Evolutionary conservation across 2,888 invertebrate species (phyloP), one percentile per base, ranked within the genome.

Genomic region (Hydrotaea cyrtoneurina): DNA sequence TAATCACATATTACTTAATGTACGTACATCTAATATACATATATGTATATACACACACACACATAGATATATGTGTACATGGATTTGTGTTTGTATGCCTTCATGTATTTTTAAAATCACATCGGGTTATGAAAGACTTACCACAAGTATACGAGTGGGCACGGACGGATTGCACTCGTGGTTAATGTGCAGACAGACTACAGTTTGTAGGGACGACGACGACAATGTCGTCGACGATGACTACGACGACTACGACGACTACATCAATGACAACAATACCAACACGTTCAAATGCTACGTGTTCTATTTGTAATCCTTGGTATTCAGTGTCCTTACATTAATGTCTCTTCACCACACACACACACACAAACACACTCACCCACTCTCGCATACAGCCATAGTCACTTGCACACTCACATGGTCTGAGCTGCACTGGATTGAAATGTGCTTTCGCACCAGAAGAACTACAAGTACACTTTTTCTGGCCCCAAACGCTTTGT

Each of bases 241-340:
- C 36, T 36, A 36, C n/a, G 36, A 36, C 36, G 36, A 36, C 3
- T 36, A 36, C n/a, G n/a, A n/a, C n/a, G n/a, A n/a, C n/a, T n/a
- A n/a, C n/a, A n/a, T n/a, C n/a, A n/a, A n/a, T 7, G 7, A 71
- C 50, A 71, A 53, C 50, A 71, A 53, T 31, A 53, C n/a, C 57
- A 55, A 73, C 72, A 57, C 55, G 72, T 73, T 73, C 77, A 77
- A 80, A 74, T 83, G 74, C 59, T 71, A 83, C 80, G 77, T 83
- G 83, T 78, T 80, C 15, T 53, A 78, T 83, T 83, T 80, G 46
- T 77, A 74, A 74, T 73, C 36, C 57, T 69, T 59, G 57, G 57
- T 53, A 75, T 75, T 64, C 43, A 55, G 75, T 76, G 76, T 79
- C 72, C 72, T 83, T 83, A 66, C 59, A 80, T 66, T 69, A 69